Base-by-base conservation (phyloP, 2,888 invertebrate genomes). In the Epistrophella euchroma region DNA sequence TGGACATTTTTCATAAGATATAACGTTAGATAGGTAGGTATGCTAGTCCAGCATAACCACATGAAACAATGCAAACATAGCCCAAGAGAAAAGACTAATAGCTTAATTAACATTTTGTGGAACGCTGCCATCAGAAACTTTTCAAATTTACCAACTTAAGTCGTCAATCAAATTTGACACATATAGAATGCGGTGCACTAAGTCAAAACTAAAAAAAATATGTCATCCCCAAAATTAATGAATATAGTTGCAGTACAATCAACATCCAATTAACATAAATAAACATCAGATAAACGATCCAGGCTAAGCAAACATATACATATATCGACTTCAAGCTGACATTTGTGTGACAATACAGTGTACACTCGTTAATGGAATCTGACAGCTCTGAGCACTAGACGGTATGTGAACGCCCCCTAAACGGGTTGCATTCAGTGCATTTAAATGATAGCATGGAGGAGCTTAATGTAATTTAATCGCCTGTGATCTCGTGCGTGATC, bases 81-180 rank as follows among this genome's bases (percentile, higher is more conserved):
- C 22, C 45, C 22, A 56, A 73, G 35, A 68, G 56, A 80, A 81
- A 85, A 68, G 35, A 60, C 75, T 80, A 85, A 85, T 85, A 80
- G 73, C 68, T 85, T 85, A 81, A 81, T 85, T 85, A 85, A 72
- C 81, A 85, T 80, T 85, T 80, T 73, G 62, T 68, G 62, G 45
- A 75, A 75, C 73, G 52, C 43, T 72, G 50, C 73, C 75, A 85
- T 68, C 72, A 64, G 28, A 85, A 75, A 64, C 75, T 76, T 85
- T 64, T 80, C 80, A 70, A 76, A 55, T 55, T 40, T 58, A 19
- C 64, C 56, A 58, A 25, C 22, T 52, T 62, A 72, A 52, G 76
- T 85, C 81, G 80, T 85, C 73, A 77, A 81, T 85, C 85, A 85
- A 85, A 72, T 70, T 73, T 80, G 85, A 85, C 81, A 77, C 68